Conservation (phyloP, 2,113 vertebrate genomes). For the Heterochromis multidens region DNA sequence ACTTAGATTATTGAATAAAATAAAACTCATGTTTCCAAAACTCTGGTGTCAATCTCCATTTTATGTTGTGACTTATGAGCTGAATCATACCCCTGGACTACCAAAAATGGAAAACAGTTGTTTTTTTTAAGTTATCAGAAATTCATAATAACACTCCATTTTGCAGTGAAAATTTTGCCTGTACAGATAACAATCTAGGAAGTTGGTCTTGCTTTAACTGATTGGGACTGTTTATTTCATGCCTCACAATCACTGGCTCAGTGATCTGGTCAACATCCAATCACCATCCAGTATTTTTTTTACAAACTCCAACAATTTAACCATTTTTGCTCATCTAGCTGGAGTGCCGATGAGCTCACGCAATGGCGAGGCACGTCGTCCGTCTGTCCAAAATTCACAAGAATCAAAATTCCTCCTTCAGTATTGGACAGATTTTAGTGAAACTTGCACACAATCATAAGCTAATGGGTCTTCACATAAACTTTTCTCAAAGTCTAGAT, state of each 20-base stretch:
- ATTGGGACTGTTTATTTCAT: background rate
- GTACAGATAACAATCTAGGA: background rate
- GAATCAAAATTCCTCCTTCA: background rate
- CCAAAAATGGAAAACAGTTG: background rate
- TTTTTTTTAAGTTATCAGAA: background rate
- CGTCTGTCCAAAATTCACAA: background rate
- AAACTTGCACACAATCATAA: background rate
- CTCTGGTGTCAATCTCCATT: too few relatives aligned
- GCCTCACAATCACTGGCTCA: background rate
- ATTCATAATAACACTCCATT: background rate
- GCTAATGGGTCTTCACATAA: background rate
- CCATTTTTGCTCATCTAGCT: background rate
- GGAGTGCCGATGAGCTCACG: background rate
- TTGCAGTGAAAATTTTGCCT: background rate
- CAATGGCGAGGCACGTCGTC: background rate
- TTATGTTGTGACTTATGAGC: too few relatives aligned
- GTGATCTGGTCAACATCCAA: background rate
- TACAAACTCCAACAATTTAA: background rate
- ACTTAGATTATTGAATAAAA: background rate
- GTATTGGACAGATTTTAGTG: background rate
- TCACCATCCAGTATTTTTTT: background rate
- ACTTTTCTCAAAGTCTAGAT: too few relatives aligned
- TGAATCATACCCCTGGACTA: background rate
- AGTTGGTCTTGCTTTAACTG: background rate
- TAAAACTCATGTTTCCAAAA: background rate